Evolutionary conservation across 1,140 invertebrate species (phyloP).

Genomic region (Orius insidiosus): DNA sequence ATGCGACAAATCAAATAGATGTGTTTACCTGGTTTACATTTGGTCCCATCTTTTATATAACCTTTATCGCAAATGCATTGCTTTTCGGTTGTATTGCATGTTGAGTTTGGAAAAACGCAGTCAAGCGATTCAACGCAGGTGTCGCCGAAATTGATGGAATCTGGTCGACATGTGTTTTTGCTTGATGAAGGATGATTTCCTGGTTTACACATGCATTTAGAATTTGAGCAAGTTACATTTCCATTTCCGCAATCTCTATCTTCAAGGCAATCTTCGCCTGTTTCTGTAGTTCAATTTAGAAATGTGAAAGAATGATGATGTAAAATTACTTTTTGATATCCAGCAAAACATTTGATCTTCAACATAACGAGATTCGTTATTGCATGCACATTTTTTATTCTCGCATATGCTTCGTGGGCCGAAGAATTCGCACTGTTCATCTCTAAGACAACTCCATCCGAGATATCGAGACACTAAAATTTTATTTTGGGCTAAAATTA

Average conservation of each 20-base stretch:
- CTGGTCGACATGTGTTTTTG: conserved; percentile 3
- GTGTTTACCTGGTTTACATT: conserved; percentile 7
- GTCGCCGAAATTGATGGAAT: conserved; percentile 16
- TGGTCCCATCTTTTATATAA: conserved; percentile 7
- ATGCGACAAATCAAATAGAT: background rate
- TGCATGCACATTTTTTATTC: conserved; percentile 20
- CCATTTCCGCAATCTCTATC: conserved; percentile 5
- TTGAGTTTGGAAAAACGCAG: conserved; percentile 14
- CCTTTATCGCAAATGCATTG: conserved; percentile 18
- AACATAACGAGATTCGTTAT: conserved; percentile 19
- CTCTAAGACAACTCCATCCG: conserved; percentile 15
- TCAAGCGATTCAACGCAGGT: conserved; percentile 18
- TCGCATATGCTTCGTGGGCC: conserved; percentile 19
- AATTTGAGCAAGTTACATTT: background rate
- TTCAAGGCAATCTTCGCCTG: conserved; percentile 2
- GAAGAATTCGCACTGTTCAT: conserved; percentile 22
- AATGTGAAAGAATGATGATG: background rate
- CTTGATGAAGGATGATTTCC: conserved; percentile 3
- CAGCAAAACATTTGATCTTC: conserved; percentile 22
- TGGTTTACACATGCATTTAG: conserved; percentile 1
- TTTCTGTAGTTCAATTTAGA: background rate
- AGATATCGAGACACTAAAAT: conserved; percentile 12
- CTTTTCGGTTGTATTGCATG: conserved; percentile 11
- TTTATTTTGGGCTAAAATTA: background rate
- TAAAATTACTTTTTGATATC: conserved; percentile 19